Evolutionary conservation across 1,140 invertebrate species (phyloP), one percentile per base, ranked within the genome.

Genomic region (Zelostemma sp.): DNA sequence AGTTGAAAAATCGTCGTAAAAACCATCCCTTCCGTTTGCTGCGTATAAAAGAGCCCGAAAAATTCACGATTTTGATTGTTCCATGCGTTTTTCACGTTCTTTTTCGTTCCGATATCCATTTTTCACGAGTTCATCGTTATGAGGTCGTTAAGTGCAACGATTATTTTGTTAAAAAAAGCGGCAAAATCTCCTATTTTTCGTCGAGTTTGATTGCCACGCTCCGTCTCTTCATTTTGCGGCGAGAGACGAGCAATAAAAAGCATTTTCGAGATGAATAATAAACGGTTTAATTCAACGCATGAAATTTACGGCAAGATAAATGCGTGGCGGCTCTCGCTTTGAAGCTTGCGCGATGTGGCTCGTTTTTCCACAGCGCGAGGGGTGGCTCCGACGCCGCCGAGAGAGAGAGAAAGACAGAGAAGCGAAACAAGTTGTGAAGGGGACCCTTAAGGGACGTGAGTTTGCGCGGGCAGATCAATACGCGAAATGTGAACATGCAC

Each of bases 381-480:
- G 68, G 53, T 61, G 57, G 46, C 62, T 64, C 62, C 53, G 41
- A 33, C 16, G 19, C 25, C 28, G 53, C 35, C 49, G 45, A 58
- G 54, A 65, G 40, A 40, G 46, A 35, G 28, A 51, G 21, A n/a
- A n/a, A n/a, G n/a, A n/a, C n/a, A 28, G 35, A 33, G 46, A 47
- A 56, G 51, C 57, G 50, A 50, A 56, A 53, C 53, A 62, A 64
- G 67, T 73, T 73, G 57, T 68, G 58, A 68, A 25, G 55, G 63
- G 60, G 56, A 72, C 70, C 69, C 70, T 71, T 75, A 74, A 77
- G 80, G 73, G 76, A 71, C 72, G 70, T 67, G 82, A 84, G 80
- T 82, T 84, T 84, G 82, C 82, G 81, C 81, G 81, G 73, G 79
- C 73, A 78, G 79, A 84, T 84, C 82, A 84, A 84, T 84, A 83